A percentile compares a stretch with the other conserved stretches of the same genome.
Conservation (phyloP, 2,888 invertebrate genomes). For the Nebria brevicollis region DNA sequence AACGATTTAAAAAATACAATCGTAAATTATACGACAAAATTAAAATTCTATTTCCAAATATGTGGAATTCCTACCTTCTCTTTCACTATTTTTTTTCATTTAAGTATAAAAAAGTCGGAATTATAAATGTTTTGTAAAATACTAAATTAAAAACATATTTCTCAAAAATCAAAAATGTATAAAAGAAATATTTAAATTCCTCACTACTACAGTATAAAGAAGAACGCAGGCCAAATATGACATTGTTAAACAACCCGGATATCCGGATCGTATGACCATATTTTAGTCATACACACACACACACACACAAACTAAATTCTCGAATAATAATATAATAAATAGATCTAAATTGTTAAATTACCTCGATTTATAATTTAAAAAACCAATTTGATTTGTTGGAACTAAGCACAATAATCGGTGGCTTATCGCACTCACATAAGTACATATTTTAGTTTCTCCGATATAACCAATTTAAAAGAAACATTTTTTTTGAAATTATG, state of each 20-base stretch:
- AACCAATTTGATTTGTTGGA: not conserved
- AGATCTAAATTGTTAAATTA: too few species aligned
- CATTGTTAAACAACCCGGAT: not conserved
- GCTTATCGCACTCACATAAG: not conserved
- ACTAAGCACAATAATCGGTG: not conserved
- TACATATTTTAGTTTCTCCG: not conserved
- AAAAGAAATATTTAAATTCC: not conserved
- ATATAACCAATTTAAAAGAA: not conserved
- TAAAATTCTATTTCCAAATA: too few species aligned
- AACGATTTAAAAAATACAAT: too few species aligned
- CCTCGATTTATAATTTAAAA: not conserved
- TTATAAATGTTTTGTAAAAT: too few species aligned
- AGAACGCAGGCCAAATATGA: not conserved
- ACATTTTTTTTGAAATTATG: not conserved
- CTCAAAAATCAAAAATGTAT: not conserved
- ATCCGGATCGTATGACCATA: not conserved
- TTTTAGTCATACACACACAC: not conserved
- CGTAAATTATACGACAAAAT: too few species aligned
- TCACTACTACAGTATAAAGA: not conserved
- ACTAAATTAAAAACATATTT: too few species aligned
- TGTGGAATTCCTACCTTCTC: too few species aligned
- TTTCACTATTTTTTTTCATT: too few species aligned
- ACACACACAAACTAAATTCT: not conserved
- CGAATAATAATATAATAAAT: not conserved
- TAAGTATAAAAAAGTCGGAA: too few species aligned